Conservation (phyloP, 2,113 vertebrate genomes). For the Limanda limanda region DNA sequence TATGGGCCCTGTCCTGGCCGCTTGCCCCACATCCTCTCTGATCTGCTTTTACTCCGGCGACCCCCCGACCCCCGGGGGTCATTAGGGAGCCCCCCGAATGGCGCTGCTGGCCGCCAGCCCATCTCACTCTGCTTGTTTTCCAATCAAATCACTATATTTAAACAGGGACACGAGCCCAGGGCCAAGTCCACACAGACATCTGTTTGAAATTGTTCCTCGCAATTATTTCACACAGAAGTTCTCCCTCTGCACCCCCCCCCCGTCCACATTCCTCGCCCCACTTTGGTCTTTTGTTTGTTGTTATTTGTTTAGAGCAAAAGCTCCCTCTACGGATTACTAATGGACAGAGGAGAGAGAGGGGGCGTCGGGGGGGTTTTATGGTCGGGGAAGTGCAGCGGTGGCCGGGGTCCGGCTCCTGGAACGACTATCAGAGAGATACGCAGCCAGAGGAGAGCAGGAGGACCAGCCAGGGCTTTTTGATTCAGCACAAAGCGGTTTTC, state of each 20-base stretch:
- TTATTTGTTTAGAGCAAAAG: conserved; percentile 68
- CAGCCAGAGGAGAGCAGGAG: conserved; percentile 46
- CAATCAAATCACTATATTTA: conserved; percentile 83
- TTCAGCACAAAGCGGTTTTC: conserved; percentile 61
- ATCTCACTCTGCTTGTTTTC: conserved; percentile 76
- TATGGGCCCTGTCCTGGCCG: conserved; percentile 77
- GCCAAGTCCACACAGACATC: conserved; percentile 79
- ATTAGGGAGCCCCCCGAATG: conserved; percentile 79
- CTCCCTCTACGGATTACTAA: conserved; percentile 60
- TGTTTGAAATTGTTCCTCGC: conserved; percentile 75
- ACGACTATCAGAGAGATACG: conserved; percentile 44
- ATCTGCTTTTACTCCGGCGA: conserved; percentile 82
- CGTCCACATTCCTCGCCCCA: conserved; percentile 32
- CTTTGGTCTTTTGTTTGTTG: conserved; percentile 75
- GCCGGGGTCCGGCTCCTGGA: conserved; percentile 54
- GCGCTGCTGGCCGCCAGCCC: conserved; percentile 73
- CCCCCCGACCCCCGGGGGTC: conserved; percentile 78
- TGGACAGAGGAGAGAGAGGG: conserved; percentile 58
- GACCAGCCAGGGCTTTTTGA: conserved; percentile 55
- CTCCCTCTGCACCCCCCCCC: conserved; percentile 32
- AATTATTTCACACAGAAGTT: conserved; percentile 75
- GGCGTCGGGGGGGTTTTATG: neutral
- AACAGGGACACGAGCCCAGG: conserved; percentile 69
- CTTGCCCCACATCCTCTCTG: conserved; percentile 79
- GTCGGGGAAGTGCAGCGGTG: conserved; percentile 3